Base-by-base conservation (phyloP, 2,113 vertebrate species). In the Psammodynastes pulverulentus region DNA sequence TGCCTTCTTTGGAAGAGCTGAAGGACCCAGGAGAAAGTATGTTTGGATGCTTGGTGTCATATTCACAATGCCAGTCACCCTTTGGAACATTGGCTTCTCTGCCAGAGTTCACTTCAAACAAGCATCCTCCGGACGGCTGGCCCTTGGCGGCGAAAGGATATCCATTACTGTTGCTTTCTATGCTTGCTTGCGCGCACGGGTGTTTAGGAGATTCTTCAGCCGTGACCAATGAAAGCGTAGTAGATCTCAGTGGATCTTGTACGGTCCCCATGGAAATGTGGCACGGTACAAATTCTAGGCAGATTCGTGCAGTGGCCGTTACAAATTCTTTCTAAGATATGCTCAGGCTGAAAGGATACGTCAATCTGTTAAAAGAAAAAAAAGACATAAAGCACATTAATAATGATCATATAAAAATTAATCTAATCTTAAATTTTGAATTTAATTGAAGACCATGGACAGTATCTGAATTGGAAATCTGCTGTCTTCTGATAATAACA, bases 241-340 rank as follows among this genome's bases (percentile, higher is more conserved):
- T 97, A 87, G 98, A 97, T 96, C 98, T 98, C 96, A 98, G 98
- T 95, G 98, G 98, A 96, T 98, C 98, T 88, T 98, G 98, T 96
- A 99, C 98, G 96, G 98, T 99, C 94, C 97, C 98, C 98, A 98
- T 98, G 97, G 97, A 97, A 96, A 93, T 93, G 48, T 67, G 94
- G 92, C 10, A 0, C 91, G 54, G 34, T 0, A 79, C 4, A 34
- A 89, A 9, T 49, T 34, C 85, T 54, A 5, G 21, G 92, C 29
- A 85, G 91, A 5, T 93, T 93, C 89, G 87, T 51, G 34, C 72
- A 0, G 0, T 51, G 52, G 91, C 95, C 72, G 86, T 0, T 0
- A 48, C 0, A 46, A 51, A 9, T 34, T 53, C 43, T 46, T 15
- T 52, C 45, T 84, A n/a, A n/a, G n/a, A n/a, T n/a, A n/a, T n/a